Evolutionary conservation across 2,113 vertebrate genomes (phyloP), one percentile per base, ranked within the genome.

Genomic region (Todiramphus chloris): DNA sequence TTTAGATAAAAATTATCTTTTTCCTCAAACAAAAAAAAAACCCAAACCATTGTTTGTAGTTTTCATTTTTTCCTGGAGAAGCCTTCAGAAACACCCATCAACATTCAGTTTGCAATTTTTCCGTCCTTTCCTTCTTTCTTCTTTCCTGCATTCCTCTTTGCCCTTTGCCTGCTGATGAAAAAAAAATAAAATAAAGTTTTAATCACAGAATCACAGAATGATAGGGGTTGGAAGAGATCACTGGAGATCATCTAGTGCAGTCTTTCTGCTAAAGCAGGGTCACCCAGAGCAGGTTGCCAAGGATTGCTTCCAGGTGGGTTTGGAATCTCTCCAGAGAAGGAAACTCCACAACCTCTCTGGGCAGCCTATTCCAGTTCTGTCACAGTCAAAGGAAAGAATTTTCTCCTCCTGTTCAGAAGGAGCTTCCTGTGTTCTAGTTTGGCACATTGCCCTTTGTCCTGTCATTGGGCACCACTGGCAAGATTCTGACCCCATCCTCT

Each of bases 11-110:
- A 79, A 46, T 0, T 0, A 2, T 6, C 39, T 55, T 67, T 72
- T 76, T 50, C n/a, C 46, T 76, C 41, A 89, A 93, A 83, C 37
- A 89, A 88, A 75, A 16, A 81, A 50, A 63, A 58, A 10, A 13
- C 17, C 33, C 58, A 51, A 2, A 4, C 0, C 0, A 4, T 11
- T 87, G 27, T 87, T 86, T 46, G 16, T 25, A 11, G 37, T 89
- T 75, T 82, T 83, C 15, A 56, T 2, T 35, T 91, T 87, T 87
- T 91, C 30, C 10, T 63, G 39, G 17, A 44, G n/a, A 91, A 85
- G 8, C 25, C 48, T 93, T 86, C 58, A 44, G 60, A 93, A 79
- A 76, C 80, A 58, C 18, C 30, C 20, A 44, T 77, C 70, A 69
- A 39, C 11, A 43, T 85, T 83, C 35, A 33, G 39, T 53, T 53